Evolutionary conservation across 2,888 invertebrate genomes (phyloP).

Genomic region (Stenodera caucasica): DNA sequence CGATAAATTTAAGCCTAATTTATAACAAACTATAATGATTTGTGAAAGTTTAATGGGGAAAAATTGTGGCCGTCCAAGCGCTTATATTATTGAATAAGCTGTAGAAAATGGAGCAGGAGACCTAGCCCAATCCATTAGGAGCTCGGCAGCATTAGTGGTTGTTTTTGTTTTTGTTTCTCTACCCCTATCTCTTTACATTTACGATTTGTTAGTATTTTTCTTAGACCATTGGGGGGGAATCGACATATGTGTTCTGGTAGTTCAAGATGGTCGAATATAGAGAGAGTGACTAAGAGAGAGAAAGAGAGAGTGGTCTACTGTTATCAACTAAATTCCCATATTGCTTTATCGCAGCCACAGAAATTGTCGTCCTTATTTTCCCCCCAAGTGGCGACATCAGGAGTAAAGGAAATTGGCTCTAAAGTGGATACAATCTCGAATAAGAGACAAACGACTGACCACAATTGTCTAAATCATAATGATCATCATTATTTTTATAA

Average conservation of each 20-base stretch:
- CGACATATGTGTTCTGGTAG: not conserved
- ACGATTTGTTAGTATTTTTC: conserved; percentile 4
- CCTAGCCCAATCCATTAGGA: conserved; percentile 1
- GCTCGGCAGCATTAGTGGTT: not conserved
- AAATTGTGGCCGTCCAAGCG: not conserved
- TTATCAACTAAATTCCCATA: conserved; percentile 6
- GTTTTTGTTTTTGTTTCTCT: not conserved
- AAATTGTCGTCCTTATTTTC: not conserved
- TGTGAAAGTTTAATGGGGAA: not conserved
- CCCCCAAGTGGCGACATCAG: not conserved
- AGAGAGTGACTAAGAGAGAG: too few relatives aligned
- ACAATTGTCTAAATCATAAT: not conserved
- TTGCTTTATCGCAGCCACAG: not conserved
- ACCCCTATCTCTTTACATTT: not conserved
- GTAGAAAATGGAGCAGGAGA: not conserved
- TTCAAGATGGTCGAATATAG: not conserved
- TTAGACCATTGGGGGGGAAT: not conserved
- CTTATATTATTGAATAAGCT: not conserved
- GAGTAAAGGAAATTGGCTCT: not conserved
- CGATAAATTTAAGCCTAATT: too few relatives aligned
- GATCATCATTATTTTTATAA: not conserved
- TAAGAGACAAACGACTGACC: not conserved
- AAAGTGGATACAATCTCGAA: not conserved
- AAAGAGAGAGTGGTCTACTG: not conserved
- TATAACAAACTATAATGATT: too few relatives aligned